phyloP scores from a whole-genome alignment of 2,888 invertebrate genomes.

The Agonopterix arenella region DNA sequence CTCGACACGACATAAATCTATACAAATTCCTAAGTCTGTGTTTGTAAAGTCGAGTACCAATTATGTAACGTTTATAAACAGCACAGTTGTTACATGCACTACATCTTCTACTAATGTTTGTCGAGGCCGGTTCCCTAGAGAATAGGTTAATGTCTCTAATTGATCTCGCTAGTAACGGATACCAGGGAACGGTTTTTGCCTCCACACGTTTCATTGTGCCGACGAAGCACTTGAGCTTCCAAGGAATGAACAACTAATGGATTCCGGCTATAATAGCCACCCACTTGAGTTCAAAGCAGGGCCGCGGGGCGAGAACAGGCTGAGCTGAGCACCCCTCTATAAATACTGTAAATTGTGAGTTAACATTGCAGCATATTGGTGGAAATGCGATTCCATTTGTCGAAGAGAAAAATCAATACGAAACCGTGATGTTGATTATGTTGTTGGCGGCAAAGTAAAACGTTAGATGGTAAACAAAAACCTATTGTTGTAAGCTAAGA shows the following conservation, averaged over 20 bases:
- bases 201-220: slow-evolving; percentile 23
- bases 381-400: slow-evolving; percentile 2
- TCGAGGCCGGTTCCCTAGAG: slow-evolving; percentile 9
- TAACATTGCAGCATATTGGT: slow-evolving; percentile 16
- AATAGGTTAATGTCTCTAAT: slow-evolving; percentile 13
- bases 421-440: too few relatives aligned
- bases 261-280: slow-evolving; percentile 33
- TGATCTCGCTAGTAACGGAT: slow-evolving; percentile 14
- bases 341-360: slow-evolving; percentile 17
- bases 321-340: slow-evolving; percentile 27
- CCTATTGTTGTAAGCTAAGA: slow-evolving; percentile 5
- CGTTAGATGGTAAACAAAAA: slow-evolving; percentile 1
- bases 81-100: slow-evolving; percentile 1
- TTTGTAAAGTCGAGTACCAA: not conserved
- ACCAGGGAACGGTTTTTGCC: slow-evolving; percentile 16
- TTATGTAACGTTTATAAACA: slow-evolving; percentile 2
- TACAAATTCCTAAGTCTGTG: slow-evolving; percentile 12
- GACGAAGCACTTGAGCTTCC: slow-evolving; percentile 34
- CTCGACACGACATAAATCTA: slow-evolving; percentile 41
- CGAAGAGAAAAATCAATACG: slow-evolving; percentile 3
- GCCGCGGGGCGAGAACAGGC: slow-evolving; percentile 35
- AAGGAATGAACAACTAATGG: slow-evolving; percentile 44
- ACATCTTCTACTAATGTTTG: not conserved
- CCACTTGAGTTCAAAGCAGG: slow-evolving; percentile 50
- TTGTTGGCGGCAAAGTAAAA: not conserved